These are phyloP conservation scores for Amphiduros pacificus DNA, from an alignment of 2,888 invertebrate species.

Conservation along the genomic window DNA sequence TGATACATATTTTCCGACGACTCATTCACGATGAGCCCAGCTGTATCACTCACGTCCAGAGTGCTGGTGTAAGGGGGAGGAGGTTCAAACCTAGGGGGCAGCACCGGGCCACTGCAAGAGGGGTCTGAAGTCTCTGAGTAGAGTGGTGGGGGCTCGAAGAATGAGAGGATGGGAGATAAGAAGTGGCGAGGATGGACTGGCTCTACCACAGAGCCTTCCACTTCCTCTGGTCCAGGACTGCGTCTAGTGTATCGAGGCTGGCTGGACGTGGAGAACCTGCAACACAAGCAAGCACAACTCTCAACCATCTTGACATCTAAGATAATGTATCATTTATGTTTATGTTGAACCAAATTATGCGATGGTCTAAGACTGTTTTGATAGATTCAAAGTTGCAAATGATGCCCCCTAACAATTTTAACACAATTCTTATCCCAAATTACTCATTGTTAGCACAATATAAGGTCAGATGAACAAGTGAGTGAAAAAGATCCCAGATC, in stretches of 20 bases:
- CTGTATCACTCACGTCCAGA: slow-evolving; percentile 7
- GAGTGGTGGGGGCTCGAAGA: slow-evolving; percentile 11
- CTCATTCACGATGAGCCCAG: slow-evolving; percentile 9
- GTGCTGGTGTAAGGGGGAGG: slow-evolving; percentile 8
- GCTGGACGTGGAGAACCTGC: slow-evolving; percentile 6
- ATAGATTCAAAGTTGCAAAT: too few relatives aligned
- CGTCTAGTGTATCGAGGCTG: too few relatives aligned
- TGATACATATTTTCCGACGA: too few relatives aligned
- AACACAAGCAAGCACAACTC: background rate
- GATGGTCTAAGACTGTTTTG: too few relatives aligned
- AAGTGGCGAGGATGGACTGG: slow-evolving; percentile 5
- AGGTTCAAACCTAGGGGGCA: slow-evolving; percentile 6
- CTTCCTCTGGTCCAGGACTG: slow-evolving; percentile 2
- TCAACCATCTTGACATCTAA: too few relatives aligned
- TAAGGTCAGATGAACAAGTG: background rate
- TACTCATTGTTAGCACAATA: background rate
- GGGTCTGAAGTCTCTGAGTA: slow-evolving; percentile 9
- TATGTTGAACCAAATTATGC: too few relatives aligned
- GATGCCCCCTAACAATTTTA: background rate
- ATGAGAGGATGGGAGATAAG: slow-evolving; percentile 5
- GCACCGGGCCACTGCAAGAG: background rate
- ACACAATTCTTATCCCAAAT: background rate
- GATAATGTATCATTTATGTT: too few relatives aligned
- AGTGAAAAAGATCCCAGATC: background rate
- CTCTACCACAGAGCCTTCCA: slow-evolving; percentile 11